Evolutionary conservation across 2,888 invertebrate genomes (phyloP), one percentile per base, ranked within the genome.

Genomic region (Ochropleura leucogaster): DNA sequence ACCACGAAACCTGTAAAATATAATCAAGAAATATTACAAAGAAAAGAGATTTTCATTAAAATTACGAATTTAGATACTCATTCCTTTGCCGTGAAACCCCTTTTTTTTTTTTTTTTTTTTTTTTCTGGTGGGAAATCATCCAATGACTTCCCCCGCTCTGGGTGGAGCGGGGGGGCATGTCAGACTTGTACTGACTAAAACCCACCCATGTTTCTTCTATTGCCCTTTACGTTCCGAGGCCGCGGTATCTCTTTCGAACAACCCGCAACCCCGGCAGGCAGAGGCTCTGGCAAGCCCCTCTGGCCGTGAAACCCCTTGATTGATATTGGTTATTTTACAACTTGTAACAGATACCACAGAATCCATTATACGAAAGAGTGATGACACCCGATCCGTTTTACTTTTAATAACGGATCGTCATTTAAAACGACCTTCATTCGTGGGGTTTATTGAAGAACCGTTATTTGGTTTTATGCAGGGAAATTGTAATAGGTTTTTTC

Each of bases 301-400:
- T n/a, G n/a, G 16, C 62, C 57, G 40, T 60, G 59, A 77, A 65
- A 53, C 53, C 57, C 51, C 40, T 79, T 79, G 80, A 82, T 73
- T 80, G 80, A 83, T 83, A 83, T 83, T 80, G 73, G 80, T 73
- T 82, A 79, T 77, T 82, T 83, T 66, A 80, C 42, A 63, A 68
- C 70, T 46, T 64, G 42, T 68, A 62, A 68, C 59, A 42, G 70
- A 71, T 59, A 66, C 53, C 59, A 51, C 47, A 72, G 57, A 65
- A 69, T 59, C 66, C 42, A 71, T 83, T 80, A 79, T 46, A 67
- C 1, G 59, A 44, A 68, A 70, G 68, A 79, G 57, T 68, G 72
- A 77, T 80, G 80, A 73, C 55, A 68, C 46, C 53, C 44, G 18
- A 68, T 74, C 47, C 44, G 60, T 79, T 82, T 79, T 42, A 53